Base-by-base conservation (phyloP, 2,113 vertebrate genomes). In the Bufo bufo region DNA sequence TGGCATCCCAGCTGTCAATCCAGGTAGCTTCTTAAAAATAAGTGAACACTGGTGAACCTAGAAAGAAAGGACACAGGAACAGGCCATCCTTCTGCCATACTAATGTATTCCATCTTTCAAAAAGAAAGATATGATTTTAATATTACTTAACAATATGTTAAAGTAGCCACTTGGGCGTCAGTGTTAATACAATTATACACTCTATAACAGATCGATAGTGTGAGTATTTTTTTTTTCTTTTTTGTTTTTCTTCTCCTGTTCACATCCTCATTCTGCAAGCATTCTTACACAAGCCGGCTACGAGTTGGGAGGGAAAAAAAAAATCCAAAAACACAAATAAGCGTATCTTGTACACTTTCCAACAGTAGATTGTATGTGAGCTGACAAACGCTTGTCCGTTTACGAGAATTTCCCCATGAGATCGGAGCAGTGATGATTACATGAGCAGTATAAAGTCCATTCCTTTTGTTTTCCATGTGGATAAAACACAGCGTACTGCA, bases 61-160 rank as follows among this genome's bases (percentile, higher is more conserved):
- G 43, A 82, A 82, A 82, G 45, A 4, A 83, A 83, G 17, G 56
- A 63, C 87, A 94, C 90, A 95, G 96, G 95, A 95, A 93, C 92
- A 94, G 92, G 94, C 94, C 93, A 91, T 81, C 91, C 93, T 95
- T 96, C 96, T 97, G 96, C 96, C 96, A 96, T 97, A 96, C 97
- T 97, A 97, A 97, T 98, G 97, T 99, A 98, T 99, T 99, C 97
- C 97, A 99, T 99, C 98, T 99, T 99, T 99, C 98, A 99, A 99
- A 99, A 99, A 99, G 98, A 99, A 99, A 99, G 98, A 99, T 96
- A 98, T 98, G 97, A 98, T 96, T 98, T 99, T 98, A 98, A 99
- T 99, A 99, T 98, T 97, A 98, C 97, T 99, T 99, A 99, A 99
- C 98, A 99, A 99, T 99, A 99, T 99, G 98, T 99, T 99, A 99